A percentile compares a stretch with the other conserved stretches of the same genome.
Conservation (phyloP, 2,797 vertebrate genomes). For the Propithecus perrieri region DNA sequence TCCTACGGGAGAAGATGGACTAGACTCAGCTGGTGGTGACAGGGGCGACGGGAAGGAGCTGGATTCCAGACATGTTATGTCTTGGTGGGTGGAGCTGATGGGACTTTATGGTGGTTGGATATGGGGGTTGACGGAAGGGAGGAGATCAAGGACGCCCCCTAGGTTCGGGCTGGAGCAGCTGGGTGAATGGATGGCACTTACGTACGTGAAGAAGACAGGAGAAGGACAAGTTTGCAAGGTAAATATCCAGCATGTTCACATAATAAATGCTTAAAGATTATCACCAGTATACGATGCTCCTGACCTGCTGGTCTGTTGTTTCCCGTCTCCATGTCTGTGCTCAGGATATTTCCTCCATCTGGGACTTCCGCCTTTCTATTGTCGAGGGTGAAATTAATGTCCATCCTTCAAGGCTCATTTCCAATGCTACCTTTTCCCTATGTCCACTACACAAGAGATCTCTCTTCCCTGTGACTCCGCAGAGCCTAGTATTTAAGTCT, state of each 20-base stretch:
- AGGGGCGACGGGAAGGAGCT: neutral
- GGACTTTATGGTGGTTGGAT: neutral
- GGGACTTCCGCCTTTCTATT: neutral
- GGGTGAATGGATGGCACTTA: neutral
- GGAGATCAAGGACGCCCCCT: neutral
- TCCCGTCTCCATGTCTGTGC: neutral
- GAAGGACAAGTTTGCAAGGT: neutral
- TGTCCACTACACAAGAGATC: neutral
- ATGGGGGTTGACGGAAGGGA: neutral
- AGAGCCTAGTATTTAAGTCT: neutral
- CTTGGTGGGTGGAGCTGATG: neutral
- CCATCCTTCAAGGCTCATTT: neutral
- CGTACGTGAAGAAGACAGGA: neutral
- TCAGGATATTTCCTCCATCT: neutral
- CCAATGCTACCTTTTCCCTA: neutral
- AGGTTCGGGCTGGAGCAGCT: neutral
- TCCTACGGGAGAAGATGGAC: neutral
- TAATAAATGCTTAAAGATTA: neutral
- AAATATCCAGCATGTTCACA: neutral
- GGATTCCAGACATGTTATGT: neutral
- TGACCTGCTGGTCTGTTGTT: neutral
- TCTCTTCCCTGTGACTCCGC: neutral
- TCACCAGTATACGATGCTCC: neutral
- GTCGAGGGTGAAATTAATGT: neutral
- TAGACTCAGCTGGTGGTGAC: neutral